Evolutionary conservation across 2,888 invertebrate genomes (phyloP), one percentile per base, ranked within the genome.

Genomic region (Willowsia nigromaculata): DNA sequence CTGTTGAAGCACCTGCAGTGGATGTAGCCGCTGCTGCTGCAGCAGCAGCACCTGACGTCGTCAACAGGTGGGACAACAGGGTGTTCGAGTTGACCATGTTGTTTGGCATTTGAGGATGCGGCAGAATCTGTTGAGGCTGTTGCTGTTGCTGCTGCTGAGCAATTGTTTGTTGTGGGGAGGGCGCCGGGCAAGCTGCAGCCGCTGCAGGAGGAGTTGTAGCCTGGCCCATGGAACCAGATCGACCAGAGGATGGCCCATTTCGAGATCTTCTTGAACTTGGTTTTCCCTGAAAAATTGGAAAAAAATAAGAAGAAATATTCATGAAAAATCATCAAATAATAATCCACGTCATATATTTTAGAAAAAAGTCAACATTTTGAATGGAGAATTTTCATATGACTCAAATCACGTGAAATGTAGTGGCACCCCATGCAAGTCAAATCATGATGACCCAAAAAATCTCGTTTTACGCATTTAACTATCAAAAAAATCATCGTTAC

Each of bases 61-160:
- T 91, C n/a, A 92, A 87, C 9, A 92, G 85, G 80, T 92, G 92
- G 22, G 92, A 92, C 40, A 92, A 74, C 5, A 92, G 88, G 0
- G 92, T 92, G 76, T 91, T 91, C 13, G 90, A 83, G 86, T 85
- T 91, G 15, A 81, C 84, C 53, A 88, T 86, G 74, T 22, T 62
- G 76, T 62, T 56, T 33, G 59, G 13, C 65, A 94, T 87, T 88
- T 92, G 90, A 30, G 90, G 93, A 92, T 89, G 88, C 85, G 92
- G 92, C 53, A 92, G 85, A 43, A 92, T 91, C 47, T 93, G 92
- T 59, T 93, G 62, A 88, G 93, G 93, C 93, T 94, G 93, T 93
- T 89, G 92, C 47, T 93, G 92, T 59, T 93, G 62, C 88, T 93
- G 93, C 93, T 94, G 93, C 93, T 89, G 92, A 22, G 76, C 74